Percentiles rank a stretch among this genome's conserved stretches.
Conservation (phyloP, 2,888 invertebrate species). For the Netelia melanura region DNA sequence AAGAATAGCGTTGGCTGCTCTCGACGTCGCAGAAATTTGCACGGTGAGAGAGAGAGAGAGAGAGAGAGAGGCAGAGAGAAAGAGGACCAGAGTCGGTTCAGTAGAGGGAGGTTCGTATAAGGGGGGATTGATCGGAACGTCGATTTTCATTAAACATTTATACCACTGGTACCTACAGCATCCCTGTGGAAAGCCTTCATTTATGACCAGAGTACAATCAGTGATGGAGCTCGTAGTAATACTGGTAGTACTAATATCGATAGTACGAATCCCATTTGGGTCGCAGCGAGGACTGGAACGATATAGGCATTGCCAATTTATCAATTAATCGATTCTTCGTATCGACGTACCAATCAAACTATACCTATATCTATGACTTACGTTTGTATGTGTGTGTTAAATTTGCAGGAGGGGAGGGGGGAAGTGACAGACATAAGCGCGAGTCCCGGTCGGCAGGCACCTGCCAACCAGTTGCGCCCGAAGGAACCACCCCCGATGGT, state of each 20-base stretch:
- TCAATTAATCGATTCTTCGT: conserved; percentile 23
- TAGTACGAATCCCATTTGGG: conserved; percentile 38
- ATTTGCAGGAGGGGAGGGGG: conserved; percentile 93
- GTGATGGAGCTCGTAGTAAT: conserved; percentile 26
- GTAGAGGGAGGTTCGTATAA: conserved; percentile 35
- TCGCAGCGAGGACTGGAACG: conserved; percentile 1
- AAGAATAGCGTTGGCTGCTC: conserved; percentile 57
- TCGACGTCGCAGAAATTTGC: conserved; percentile 58
- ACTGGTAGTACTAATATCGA: conserved; percentile 38
- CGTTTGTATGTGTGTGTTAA: not conserved
- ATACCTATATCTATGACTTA: not conserved
- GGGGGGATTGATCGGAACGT: conserved; percentile 60
- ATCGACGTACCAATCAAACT: not conserved
- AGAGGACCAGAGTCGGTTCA: conserved; percentile 18
- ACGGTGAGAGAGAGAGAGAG: conserved; percentile 46
- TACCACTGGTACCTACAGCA: conserved; percentile 8
- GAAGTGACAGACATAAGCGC: conserved; percentile 96
- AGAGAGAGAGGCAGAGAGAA: conserved; percentile 43
- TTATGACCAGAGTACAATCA: conserved; percentile 17
- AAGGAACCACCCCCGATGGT: conserved; percentile 91
- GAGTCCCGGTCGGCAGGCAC: conserved; percentile 93
- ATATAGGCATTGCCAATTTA: conserved; percentile 23
- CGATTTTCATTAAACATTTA: conserved; percentile 67
- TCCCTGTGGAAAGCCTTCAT: conserved; percentile 26
- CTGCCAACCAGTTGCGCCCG: conserved; percentile 87